These are phyloP conservation scores for Ursus arctos DNA, from an alignment of 2,113 vertebrate genomes.

Conservation along the genomic window DNA sequence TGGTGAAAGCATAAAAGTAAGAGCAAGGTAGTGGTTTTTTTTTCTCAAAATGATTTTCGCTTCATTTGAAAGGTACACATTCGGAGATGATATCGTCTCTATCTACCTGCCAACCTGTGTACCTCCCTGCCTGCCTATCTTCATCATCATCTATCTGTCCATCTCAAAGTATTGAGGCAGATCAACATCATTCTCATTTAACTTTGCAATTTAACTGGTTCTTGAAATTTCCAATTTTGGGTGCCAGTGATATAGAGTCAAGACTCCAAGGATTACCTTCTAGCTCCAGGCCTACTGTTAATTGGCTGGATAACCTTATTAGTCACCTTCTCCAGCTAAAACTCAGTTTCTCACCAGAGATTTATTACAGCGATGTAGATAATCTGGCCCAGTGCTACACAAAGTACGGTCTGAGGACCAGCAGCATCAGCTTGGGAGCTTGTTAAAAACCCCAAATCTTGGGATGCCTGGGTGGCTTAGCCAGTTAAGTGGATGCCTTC, in stretches of 20 bases:
- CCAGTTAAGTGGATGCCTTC: no score
- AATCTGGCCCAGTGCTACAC: not conserved
- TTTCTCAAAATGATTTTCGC: slow-evolving; percentile 19
- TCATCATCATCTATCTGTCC: not conserved
- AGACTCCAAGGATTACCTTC: slow-evolving; percentile 4
- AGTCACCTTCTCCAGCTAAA: not conserved
- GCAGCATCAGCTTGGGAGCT: not conserved
- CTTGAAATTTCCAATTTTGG: slow-evolving; percentile 52
- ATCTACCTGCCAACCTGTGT: not conserved
- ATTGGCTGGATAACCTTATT: slow-evolving; percentile 23
- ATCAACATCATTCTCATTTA: slow-evolving; percentile 4
- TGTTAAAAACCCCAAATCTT: not conserved
- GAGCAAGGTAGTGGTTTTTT: not conserved
- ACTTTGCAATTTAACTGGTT: not conserved
- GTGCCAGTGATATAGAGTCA: not conserved
- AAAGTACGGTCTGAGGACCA: not conserved
- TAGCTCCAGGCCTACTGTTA: not conserved
- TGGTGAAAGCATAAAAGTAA: not conserved
- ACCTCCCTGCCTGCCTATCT: not conserved
- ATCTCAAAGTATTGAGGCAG: slow-evolving; percentile 22
- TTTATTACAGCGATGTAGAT: not conserved
- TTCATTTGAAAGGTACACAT: slow-evolving; percentile 11
- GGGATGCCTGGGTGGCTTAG: no score
- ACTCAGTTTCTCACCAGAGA: not conserved
- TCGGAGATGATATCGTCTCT: not conserved